Conservation (phyloP, 1,140 invertebrate genomes). For the Euglossa dilemma region DNA sequence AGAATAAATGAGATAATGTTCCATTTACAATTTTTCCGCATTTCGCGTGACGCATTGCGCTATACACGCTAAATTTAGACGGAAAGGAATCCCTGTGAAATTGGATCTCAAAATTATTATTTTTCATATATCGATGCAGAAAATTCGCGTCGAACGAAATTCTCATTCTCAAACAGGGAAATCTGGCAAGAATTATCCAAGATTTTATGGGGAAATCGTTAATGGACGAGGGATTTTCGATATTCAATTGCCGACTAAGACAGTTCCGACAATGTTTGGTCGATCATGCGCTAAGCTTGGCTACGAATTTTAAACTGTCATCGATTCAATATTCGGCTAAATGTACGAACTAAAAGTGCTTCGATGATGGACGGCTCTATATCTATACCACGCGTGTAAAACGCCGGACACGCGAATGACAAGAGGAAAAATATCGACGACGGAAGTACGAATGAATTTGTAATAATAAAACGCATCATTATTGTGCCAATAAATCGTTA, state of each 20-base stretch:
- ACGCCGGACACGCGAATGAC: not conserved
- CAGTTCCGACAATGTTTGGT: not conserved
- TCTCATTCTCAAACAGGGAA: too few relatives aligned
- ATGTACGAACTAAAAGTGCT: not conserved
- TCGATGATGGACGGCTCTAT: too few relatives aligned
- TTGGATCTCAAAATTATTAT: too few relatives aligned
- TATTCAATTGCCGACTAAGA: not conserved
- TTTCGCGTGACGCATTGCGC: too few relatives aligned
- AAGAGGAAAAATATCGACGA: not conserved
- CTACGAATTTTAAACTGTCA: conserved; percentile 3
- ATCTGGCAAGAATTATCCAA: not conserved
- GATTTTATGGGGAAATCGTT: too few relatives aligned
- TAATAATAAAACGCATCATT: not conserved
- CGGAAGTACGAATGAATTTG: not conserved
- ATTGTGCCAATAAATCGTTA: not conserved
- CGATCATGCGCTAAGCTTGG: not conserved
- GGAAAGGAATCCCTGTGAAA: too few relatives aligned
- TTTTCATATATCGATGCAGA: too few relatives aligned
- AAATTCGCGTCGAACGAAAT: too few relatives aligned
- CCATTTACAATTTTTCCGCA: too few relatives aligned
- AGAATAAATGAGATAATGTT: too few relatives aligned
- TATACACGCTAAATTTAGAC: too few relatives aligned
- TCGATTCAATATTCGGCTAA: conserved; percentile 2
- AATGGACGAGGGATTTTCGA: not conserved
- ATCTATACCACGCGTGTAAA: not conserved